Base-by-base conservation (phyloP, 2,113 vertebrate species). In the Oryctolagus cuniculus region DNA sequence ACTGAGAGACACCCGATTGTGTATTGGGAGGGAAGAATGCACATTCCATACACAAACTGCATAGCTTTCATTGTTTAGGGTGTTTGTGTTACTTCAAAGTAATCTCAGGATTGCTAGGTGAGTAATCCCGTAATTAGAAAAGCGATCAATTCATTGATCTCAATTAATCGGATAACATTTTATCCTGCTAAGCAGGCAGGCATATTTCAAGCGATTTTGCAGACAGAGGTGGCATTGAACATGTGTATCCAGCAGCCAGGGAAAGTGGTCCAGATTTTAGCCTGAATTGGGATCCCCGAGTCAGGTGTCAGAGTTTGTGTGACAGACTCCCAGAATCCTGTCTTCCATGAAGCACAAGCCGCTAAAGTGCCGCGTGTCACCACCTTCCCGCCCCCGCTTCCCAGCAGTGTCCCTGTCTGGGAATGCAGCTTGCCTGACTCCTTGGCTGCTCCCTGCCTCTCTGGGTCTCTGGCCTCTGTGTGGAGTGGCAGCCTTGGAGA, bases 61-160 rank as follows among this genome's bases (percentile, higher is more conserved):
- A 27, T 70, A 34, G n/a, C 9, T 77, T 95, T 90, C 85, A 83
- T 78, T 91, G 58, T 95, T 69, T 38, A 29, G 16, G 36, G 67
- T 64, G n/a, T 86, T 91, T 92, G 94, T 92, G 84, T 91, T 88
- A 55, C 83, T 63, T 81, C 74, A 73, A 38, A 89, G 80, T 85
- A 94, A 96, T 96, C 91, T 97, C 87, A 83, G 91, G 89, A 90
- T 95, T 92, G 80, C 83, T 87, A 61, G 67, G 72, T 95, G 75
- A 95, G 29, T 95, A 97, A 97, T 95, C 87, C 83, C 0, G 0
- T 94, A 94, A 96, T 96, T 96, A 95, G 21, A 95, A 91, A 97
- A 96, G 38, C 61, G 93, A 93, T 97, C 96, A 93, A 96, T 97
- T 94, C 92, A 96, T 97, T 95, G 95, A 95, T 95, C 92, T 91